phyloP scores from a whole-genome alignment of 2,888 invertebrate genomes.

The Andrena bicolor region DNA sequence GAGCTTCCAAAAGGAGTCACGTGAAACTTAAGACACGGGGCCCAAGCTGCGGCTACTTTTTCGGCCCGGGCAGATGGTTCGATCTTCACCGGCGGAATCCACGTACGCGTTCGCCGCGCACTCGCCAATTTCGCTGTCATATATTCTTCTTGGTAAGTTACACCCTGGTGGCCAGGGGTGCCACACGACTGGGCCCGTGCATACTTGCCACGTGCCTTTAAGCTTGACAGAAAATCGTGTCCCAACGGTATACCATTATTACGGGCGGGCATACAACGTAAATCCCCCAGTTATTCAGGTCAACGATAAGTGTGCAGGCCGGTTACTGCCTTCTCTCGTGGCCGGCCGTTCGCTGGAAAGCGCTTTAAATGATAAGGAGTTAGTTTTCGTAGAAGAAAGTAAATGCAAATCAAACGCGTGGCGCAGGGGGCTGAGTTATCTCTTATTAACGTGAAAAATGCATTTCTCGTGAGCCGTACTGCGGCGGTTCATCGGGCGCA shows the following conservation, averaged over 20 bases:
- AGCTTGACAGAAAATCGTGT: slow-evolving; percentile 48
- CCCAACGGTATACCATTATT: slow-evolving; percentile 44
- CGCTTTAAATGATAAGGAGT: slow-evolving; percentile 59
- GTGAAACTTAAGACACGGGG: slow-evolving; percentile 61
- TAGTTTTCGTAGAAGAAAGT: slow-evolving; percentile 51
- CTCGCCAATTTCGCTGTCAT: slow-evolving; percentile 48
- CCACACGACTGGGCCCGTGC: slow-evolving; percentile 59
- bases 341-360: slow-evolving; percentile 10
- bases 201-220: slow-evolving; percentile 68
- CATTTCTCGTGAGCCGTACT: slow-evolving; percentile 38
- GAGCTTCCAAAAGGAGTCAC: slow-evolving; percentile 34
- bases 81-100: slow-evolving; percentile 51
- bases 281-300: slow-evolving; percentile 65
- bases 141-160: slow-evolving; percentile 23
- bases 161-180: slow-evolving; percentile 4
- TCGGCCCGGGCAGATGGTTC: slow-evolving; percentile 62
- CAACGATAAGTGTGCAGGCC: slow-evolving; percentile 65
- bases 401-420: slow-evolving; percentile 53
- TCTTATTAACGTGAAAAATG: slow-evolving; percentile 56
- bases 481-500: slow-evolving; percentile 38
- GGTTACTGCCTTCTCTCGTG: slow-evolving; percentile 36
- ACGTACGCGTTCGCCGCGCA: slow-evolving; percentile 18
- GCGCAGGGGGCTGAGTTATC: slow-evolving; percentile 33
- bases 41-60: slow-evolving; percentile 48
- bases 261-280: slow-evolving; percentile 50